Percentiles rank a stretch among this genome's conserved stretches.
Conservation (phyloP, 2,797 vertebrate species). For the Kryptopterus vitreolus region DNA sequence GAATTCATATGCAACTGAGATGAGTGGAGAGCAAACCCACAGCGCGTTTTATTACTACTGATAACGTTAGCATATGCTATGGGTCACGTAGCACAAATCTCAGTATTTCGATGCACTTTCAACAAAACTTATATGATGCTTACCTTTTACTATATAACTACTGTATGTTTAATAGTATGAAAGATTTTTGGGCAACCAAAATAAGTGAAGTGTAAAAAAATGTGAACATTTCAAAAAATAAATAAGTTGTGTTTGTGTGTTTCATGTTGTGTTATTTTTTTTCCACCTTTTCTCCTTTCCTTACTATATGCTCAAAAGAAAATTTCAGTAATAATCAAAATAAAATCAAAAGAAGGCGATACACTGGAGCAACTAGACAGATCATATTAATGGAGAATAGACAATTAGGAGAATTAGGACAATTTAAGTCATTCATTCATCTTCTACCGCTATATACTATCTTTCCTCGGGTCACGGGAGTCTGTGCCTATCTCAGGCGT, state of each 20-base stretch:
- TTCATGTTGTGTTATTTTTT: neutral
- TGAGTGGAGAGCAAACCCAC: constrained; percentile 40
- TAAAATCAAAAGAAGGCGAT: neutral
- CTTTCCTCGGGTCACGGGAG: too few relatives aligned
- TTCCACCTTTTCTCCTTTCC: neutral
- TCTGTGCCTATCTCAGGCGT: too few relatives aligned
- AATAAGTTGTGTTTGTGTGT: too few relatives aligned
- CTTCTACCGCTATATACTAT: too few relatives aligned
- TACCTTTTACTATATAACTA: neutral
- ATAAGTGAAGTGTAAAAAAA: neutral
- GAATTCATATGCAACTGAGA: constrained; percentile 42
- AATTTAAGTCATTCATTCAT: too few relatives aligned
- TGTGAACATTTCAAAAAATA: neutral
- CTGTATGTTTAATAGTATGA: neutral
- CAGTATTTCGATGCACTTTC: neutral
- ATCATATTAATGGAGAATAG: neutral
- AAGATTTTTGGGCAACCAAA: neutral
- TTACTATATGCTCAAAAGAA: neutral
- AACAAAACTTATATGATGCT: neutral
- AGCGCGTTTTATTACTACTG: constrained; percentile 39
- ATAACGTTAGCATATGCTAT: constrained; percentile 25
- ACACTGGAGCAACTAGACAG: neutral
- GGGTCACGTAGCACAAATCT: neutral
- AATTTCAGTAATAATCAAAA: neutral
- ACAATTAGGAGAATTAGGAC: too few relatives aligned